Conservation (phyloP, 2,113 vertebrate genomes). For the Oryzias melastigma region DNA sequence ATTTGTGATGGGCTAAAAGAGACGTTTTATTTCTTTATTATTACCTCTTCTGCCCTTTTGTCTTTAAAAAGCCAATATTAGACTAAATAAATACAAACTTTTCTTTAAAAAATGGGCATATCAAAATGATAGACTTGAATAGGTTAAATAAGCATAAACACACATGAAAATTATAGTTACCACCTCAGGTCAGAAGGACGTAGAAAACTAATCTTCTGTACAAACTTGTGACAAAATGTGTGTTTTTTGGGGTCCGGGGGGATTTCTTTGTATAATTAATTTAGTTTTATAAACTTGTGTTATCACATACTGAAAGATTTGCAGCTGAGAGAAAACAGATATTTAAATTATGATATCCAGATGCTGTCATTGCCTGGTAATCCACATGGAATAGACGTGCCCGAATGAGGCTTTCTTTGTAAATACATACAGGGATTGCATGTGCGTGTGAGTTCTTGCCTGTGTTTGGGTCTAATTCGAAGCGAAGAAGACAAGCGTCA, state of each 20-base stretch:
- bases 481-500: constrained; percentile 20
- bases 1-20: not conserved
- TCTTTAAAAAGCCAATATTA: not conserved
- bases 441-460: not conserved
- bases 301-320: constrained; percentile 29
- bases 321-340: constrained; percentile 57
- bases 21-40: not conserved
- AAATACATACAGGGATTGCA: not conserved
- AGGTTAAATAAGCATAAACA: not conserved
- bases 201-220: constrained; percentile 49
- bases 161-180: constrained; percentile 18
- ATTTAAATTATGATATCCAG: constrained; percentile 54
- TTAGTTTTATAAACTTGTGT: constrained; percentile 59
- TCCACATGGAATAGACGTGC: constrained; percentile 33
- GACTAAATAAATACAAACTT: not conserved
- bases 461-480: constrained; percentile 11
- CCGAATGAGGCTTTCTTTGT: not conserved
- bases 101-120: not conserved
- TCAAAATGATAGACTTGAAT: no score
- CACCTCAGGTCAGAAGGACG: constrained; percentile 45
- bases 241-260: constrained; percentile 48
- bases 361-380: constrained; percentile 47
- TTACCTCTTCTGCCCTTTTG: not conserved
- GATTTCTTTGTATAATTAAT: constrained; percentile 66
- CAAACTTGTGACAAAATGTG: constrained; percentile 57